Conservation (phyloP, 2,888 invertebrate genomes). For the Glyphotaelius pellucidus region DNA sequence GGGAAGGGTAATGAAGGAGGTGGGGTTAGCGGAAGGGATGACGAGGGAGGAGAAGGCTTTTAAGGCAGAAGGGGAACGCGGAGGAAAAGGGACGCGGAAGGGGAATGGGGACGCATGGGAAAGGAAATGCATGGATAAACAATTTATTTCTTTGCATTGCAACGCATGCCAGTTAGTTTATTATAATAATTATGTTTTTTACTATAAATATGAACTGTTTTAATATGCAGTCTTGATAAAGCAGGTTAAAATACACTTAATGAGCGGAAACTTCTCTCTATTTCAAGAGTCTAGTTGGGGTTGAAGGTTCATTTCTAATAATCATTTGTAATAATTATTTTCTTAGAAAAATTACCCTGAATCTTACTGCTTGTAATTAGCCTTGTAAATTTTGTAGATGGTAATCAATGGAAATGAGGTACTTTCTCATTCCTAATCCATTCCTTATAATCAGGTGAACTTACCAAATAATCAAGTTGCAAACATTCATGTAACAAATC, state of each 20-base stretch:
- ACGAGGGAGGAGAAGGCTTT: too few relatives aligned
- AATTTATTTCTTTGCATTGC: too few relatives aligned
- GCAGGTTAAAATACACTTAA: too few relatives aligned
- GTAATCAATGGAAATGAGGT: not conserved
- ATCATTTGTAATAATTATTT: not conserved
- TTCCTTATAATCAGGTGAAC: not conserved
- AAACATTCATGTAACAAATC: not conserved
- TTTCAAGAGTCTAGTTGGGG: not conserved
- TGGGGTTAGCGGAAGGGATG: too few relatives aligned
- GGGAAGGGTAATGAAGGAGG: too few relatives aligned
- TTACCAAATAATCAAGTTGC: not conserved
- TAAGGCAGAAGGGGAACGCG: too few relatives aligned
- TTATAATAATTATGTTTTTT: too few relatives aligned
- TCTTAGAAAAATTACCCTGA: not conserved
- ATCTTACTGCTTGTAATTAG: not conserved
- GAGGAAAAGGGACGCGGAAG: too few relatives aligned
- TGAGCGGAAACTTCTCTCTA: not conserved
- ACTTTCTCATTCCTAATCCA: not conserved
- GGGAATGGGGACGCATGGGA: too few relatives aligned
- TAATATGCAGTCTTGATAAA: not conserved
- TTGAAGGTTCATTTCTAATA: not conserved
- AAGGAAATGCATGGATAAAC: too few relatives aligned
- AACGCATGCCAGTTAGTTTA: too few relatives aligned
- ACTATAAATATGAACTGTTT: not conserved
- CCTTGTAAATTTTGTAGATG: not conserved